Evolutionary conservation across 2,888 invertebrate genomes (phyloP).

Genomic region (Conchocele bisecta): DNA sequence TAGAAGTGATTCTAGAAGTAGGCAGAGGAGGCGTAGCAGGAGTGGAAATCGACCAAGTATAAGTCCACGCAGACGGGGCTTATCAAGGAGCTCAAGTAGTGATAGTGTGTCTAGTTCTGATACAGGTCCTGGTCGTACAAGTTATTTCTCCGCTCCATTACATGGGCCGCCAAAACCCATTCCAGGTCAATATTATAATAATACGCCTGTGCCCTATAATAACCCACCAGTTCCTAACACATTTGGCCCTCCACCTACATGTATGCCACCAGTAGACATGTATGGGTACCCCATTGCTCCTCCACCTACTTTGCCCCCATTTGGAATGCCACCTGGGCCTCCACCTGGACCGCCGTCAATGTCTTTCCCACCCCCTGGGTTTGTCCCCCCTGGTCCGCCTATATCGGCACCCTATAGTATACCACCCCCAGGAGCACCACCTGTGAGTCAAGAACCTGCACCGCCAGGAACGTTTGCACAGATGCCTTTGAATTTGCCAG

Average conservation of each 20-base stretch:
- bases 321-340: slow-evolving; percentile 25
- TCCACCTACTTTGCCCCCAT: slow-evolving; percentile 14
- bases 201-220: slow-evolving; percentile 3
- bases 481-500: slow-evolving; percentile 43
- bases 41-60: slow-evolving; percentile 40
- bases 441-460: slow-evolving; percentile 13
- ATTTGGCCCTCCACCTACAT: slow-evolving; percentile 18
- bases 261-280: background rate
- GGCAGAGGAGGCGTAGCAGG: slow-evolving; percentile 43
- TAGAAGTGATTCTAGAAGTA: slow-evolving; percentile 36
- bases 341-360: slow-evolving; percentile 3
- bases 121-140: slow-evolving; percentile 48
- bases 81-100: slow-evolving; percentile 19
- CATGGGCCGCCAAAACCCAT: slow-evolving; percentile 11
- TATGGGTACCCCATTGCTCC: slow-evolving; percentile 12
- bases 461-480: slow-evolving; percentile 42
- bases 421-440: background rate
- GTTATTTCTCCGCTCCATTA: slow-evolving; percentile 50
- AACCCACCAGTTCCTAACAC: slow-evolving; percentile 10
- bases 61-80: slow-evolving; percentile 41
- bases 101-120: slow-evolving; percentile 15
- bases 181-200: slow-evolving; percentile 3
- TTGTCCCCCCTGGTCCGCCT: slow-evolving; percentile 21
- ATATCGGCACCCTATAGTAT: slow-evolving; percentile 17
- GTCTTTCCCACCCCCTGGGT: slow-evolving; percentile 1